These are phyloP conservation scores for Dendrophyllia cribrosa DNA, from an alignment of 64 coral and sea anemone genomes.

Conservation along the genomic window DNA sequence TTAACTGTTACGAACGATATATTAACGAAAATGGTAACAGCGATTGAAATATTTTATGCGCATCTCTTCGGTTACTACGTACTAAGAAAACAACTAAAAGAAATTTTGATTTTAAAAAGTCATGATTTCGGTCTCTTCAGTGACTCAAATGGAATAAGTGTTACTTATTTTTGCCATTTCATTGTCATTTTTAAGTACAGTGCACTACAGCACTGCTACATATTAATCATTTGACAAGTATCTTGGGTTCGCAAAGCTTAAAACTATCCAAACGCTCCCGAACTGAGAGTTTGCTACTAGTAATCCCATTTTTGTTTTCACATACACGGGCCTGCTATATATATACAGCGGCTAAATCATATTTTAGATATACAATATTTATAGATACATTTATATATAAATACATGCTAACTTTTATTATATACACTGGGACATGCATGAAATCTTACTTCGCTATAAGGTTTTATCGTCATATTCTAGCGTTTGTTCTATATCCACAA, in stretches of 20 bases:
- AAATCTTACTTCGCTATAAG: neutral
- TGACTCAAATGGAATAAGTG: neutral
- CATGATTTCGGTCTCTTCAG: neutral
- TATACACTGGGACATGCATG: slow-evolving; percentile 7
- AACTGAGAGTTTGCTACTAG: neutral
- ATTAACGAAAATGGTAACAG: neutral
- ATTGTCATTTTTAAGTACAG: neutral
- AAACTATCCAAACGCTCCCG: neutral
- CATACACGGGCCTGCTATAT: neutral
- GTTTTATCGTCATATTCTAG: neutral
- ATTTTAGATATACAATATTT: slow-evolving; percentile 63
- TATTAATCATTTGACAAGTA: neutral
- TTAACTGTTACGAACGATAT: neutral
- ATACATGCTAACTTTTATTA: slow-evolving; percentile 48
- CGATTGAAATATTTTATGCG: slow-evolving; percentile 3
- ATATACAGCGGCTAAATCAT: slow-evolving; percentile 56
- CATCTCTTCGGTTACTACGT: too few relatives aligned
- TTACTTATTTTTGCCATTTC: neutral
- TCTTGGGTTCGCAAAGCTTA: neutral
- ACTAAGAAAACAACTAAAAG: neutral
- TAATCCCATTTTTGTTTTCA: neutral
- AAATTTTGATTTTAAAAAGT: neutral
- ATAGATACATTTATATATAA: slow-evolving; percentile 24
- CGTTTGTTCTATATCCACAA: neutral
- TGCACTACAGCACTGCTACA: neutral